Evolutionary conservation across 2,888 invertebrate species (phyloP), one percentile per base, ranked within the genome.

Genomic region (Acleris emargana): DNA sequence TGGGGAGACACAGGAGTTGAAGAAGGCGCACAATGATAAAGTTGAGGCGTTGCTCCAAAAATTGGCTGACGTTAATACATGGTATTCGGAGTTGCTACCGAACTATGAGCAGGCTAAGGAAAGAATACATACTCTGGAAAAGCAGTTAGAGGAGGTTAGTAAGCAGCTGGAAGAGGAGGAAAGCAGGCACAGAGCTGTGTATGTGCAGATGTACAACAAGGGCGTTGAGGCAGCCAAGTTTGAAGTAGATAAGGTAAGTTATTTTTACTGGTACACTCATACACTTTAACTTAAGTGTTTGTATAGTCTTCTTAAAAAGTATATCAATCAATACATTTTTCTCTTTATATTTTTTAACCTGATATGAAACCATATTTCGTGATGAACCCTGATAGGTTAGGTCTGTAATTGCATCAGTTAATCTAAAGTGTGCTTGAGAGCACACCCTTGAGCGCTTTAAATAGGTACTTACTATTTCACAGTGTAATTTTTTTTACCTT

Each of bases 151-250:
- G 75, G 94, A 95, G 67, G 94, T 95, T 58, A 95, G 95, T 78
- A 93, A 93, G 64, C 95, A 95, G 75, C 86, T 96, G 38, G 91
- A 94, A 67, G 95, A 96, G 58, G 95, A 96, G 69, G 96, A 96
- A 74, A 94, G 93, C 73, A 94, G 95, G 72, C 96, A 96, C 76
- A 95, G 95, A 76, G 94, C 96, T 76, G 94, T 95, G 90, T 97
- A 97, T 87, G 91, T 97, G 81, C 95, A 97, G 85, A 96, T 97
- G 96, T 96, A 96, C 86, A 94, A 95, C 77, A 96, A 97, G 88
- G 96, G 96, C 38, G 95, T 96, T 77, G 95, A 96, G 81, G 95
- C 96, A n/a, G 96, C 96, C 58, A 94, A 94, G 77, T 93, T 95
- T 82, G 95, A 96, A 78, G 93, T 94, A 74, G 95, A 95, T 78